These are phyloP conservation scores for Euphydryas editha DNA, from an alignment of 2,888 invertebrate genomes.

Conservation along the genomic window DNA sequence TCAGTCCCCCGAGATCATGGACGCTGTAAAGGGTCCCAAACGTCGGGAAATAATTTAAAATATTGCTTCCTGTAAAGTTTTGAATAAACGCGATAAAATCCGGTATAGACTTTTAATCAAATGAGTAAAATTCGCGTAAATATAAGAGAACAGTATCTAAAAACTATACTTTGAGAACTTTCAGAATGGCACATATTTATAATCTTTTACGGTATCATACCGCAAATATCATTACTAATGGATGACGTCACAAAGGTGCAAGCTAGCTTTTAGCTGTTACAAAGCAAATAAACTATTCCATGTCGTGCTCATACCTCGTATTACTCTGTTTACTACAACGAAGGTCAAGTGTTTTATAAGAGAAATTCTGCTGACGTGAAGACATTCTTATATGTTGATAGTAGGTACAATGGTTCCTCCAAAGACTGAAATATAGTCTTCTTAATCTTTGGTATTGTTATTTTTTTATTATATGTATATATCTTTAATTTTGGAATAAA, in stretches of 20 bases:
- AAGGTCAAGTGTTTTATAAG: not conserved
- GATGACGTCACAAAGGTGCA: not conserved
- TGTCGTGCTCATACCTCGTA: not conserved
- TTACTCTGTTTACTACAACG: not conserved
- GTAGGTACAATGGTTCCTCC: not conserved
- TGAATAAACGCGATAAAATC: too few relatives aligned
- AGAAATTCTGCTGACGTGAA: not conserved
- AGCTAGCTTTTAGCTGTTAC: not conserved
- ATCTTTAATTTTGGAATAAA: too few relatives aligned
- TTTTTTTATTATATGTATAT: too few relatives aligned
- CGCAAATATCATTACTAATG: slow-evolving; percentile 1
- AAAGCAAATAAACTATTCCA: slow-evolving; percentile 1
- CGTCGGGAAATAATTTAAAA: too few relatives aligned
- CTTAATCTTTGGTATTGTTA: not conserved
- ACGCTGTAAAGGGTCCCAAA: too few relatives aligned
- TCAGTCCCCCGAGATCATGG: too few relatives aligned
- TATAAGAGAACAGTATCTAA: too few relatives aligned
- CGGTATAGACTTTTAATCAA: too few relatives aligned
- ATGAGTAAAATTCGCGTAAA: too few relatives aligned
- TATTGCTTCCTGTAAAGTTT: too few relatives aligned
- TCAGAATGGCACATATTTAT: not conserved
- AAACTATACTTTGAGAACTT: not conserved
- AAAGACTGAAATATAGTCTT: not conserved
- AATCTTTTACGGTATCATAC: not conserved
- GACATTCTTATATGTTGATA: not conserved